phyloP scores from a whole-genome alignment of 2,797 vertebrate genomes.

The Scolopax rusticola region DNA sequence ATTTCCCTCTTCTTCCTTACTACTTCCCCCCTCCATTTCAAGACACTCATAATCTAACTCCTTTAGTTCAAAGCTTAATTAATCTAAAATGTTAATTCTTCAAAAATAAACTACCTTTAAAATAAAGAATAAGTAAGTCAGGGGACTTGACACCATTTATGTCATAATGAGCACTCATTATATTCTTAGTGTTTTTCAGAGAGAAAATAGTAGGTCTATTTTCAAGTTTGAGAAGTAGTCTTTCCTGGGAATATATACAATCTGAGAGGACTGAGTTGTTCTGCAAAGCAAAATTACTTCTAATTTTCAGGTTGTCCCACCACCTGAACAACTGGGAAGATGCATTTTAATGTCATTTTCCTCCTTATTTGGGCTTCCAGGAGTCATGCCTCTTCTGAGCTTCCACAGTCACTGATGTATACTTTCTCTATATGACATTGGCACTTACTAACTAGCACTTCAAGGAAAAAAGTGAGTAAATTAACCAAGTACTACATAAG shows the following conservation, averaged over 20 bases:
- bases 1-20: neutral
- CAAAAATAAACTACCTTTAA: neutral
- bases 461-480: neutral
- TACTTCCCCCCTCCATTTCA: neutral
- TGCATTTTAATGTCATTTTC: neutral
- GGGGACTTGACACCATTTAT: neutral
- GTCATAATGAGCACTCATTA: neutral
- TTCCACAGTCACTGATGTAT: neutral
- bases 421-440: neutral
- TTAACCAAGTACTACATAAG: neutral
- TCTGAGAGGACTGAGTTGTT: neutral
- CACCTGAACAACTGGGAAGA: neutral
- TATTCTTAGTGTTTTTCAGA: neutral
- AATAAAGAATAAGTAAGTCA: neutral
- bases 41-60: neutral
- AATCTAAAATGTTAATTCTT: neutral
- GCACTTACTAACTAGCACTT: neutral
- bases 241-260: neutral
- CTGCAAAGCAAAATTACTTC: neutral
- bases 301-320: neutral
- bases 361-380: neutral
- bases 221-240: neutral
- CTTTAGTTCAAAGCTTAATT: neutral
- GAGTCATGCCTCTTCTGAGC: neutral
- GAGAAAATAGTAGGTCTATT: neutral